Evolutionary conservation across 2,113 vertebrate genomes (phyloP), one percentile per base, ranked within the genome.

Genomic region (Anolis sagrei): DNA sequence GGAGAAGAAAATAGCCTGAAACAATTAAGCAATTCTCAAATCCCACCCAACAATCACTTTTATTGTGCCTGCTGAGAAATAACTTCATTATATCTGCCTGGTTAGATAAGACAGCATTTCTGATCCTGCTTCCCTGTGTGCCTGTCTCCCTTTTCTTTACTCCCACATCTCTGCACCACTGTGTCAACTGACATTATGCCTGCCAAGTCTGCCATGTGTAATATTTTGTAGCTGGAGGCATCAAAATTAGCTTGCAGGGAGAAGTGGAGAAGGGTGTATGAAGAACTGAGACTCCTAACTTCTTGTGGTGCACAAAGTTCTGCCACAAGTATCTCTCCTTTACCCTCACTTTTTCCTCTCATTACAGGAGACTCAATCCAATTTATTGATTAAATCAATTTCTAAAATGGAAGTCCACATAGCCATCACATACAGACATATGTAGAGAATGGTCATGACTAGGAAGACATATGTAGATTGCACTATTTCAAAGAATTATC

Each of bases 11-110:
- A 86, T 76, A 49, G 77, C 27, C 44, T 75, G 89, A 79, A 6
- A 62, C 89, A 90, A 90, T 92, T 88, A 80, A 87, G 82, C 0
- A 9, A 81, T 88, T 88, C 85, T 90, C 89, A 85, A 76, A 84
- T 83, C 85, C 85, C 68, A 69, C 86, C 82, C 90, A 89, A 82
- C 69, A 86, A 80, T 70, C 58, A 18, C 73, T 83, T 66, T 81
- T 44, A n/a, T 87, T 79, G 86, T 66, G 54, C 78, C 85, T 74
- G 86, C 2, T 7, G 76, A 16, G 83, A 51, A 89, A 87, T 85
- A 27, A 72, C 58, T 92, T 86, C 90, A 4, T 90, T 90, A 77
- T 85, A 64, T 88, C 84, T 25, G 89, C 86, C 89, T 9, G 86
- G 83, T 32, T 72, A 82, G 89, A 86, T 80, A 69, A 88, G 69